A percentile compares a stretch with the other conserved stretches of the same genome.
Conservation (phyloP, 2,113 vertebrate genomes). For the Dromiciops gliroides region DNA sequence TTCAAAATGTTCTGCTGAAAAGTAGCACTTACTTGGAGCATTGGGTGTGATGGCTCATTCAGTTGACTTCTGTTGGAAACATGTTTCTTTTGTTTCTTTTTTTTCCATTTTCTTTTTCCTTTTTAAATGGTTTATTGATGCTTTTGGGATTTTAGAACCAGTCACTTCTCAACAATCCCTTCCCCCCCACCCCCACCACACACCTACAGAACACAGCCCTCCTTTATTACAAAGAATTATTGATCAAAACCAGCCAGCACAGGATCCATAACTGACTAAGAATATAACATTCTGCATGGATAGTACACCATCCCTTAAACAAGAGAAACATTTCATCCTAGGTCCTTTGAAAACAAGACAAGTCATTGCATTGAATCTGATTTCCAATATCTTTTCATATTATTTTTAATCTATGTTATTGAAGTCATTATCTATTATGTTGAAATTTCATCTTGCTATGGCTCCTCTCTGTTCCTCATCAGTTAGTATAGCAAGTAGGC, state of each 20-base stretch:
- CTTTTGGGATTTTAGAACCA: background rate
- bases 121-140: background rate
- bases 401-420: background rate
- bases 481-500: background rate
- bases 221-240: background rate
- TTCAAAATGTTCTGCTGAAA: constrained; percentile 11
- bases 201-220: background rate
- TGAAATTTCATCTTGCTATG: background rate
- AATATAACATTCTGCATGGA: background rate
- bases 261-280: background rate
- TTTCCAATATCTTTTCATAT: background rate
- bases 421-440: background rate
- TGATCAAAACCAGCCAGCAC: background rate
- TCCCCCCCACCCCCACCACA: background rate
- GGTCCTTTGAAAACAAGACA: background rate
- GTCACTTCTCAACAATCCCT: background rate
- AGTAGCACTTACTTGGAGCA: constrained; percentile 1
- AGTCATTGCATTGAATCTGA: background rate
- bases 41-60: constrained; percentile 32
- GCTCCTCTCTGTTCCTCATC: background rate
- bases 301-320: background rate
- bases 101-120: background rate
- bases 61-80: background rate
- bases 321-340: background rate
- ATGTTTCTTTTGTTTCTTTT: background rate